Base-by-base conservation (phyloP, 2,113 vertebrate species). In the Orientallactaga bullata region DNA sequence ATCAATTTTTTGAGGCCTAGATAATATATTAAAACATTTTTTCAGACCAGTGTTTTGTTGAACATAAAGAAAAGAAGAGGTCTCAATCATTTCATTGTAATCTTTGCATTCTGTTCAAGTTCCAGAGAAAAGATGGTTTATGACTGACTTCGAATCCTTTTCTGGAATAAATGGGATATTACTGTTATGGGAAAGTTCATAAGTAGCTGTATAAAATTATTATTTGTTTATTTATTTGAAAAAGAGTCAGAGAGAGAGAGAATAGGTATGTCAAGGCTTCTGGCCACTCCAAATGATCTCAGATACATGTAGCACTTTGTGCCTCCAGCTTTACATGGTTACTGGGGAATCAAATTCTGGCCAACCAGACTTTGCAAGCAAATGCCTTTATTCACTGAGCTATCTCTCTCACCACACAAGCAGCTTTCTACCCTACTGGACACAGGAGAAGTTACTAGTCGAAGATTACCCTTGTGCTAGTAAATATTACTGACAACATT, bases 371-470 rank as follows among this genome's bases (percentile, higher is more conserved):
- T n/a, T n/a, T n/a, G n/a, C n/a, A n/a, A n/a, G n/a, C n/a, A n/a
- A n/a, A n/a, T n/a, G n/a, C n/a, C n/a, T n/a, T n/a, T n/a, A n/a
- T n/a, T n/a, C n/a, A n/a, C n/a, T n/a, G n/a, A n/a, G n/a, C n/a
- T n/a, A n/a, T n/a, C n/a, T n/a, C n/a, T n/a, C n/a, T n/a, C n/a
- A n/a, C n/a, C n/a, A n/a, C n/a, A n/a, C n/a, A n/a, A n/a, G n/a
- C n/a, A n/a, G n/a, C n/a, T n/a, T 90, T 90, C 74, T 10, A 90
- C 95, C 15, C 30, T 37, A 16, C 71, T 68, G 71, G 39, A 58
- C 17, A 35, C 5, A 69, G n/a, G 21, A 72, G 30, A 87, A 84
- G 61, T 71, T n/a, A 47, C 18, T 6, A 20, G 23, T 21, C 76
- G 51, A 55, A 24, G 16, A 28, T 77, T 55, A 76, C 17, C 15